phyloP scores from a whole-genome alignment of 2,113 vertebrate species.

The Trogon melanurus region DNA sequence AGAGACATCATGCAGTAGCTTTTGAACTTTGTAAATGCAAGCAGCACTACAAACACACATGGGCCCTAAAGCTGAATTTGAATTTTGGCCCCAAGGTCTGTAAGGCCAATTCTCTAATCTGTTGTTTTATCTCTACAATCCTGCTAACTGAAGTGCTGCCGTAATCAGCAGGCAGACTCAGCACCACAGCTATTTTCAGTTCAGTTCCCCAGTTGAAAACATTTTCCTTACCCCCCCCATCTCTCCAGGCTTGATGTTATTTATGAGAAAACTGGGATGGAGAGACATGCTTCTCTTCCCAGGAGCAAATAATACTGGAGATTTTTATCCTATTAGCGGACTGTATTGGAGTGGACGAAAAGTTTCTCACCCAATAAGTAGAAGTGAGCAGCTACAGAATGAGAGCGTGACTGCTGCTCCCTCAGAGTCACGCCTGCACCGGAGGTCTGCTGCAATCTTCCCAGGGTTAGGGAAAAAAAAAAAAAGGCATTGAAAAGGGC shows the following conservation, averaged over 20 bases:
- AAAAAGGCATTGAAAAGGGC: not conserved
- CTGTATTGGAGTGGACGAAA: not conserved
- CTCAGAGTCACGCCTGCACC: fast-evolving
- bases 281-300: not conserved
- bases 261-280: not conserved
- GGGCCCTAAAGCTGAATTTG: not conserved
- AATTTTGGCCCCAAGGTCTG: not conserved
- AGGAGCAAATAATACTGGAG: not conserved
- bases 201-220: conserved; percentile 3
- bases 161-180: conserved; percentile 30
- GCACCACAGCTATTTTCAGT: conserved; percentile 44
- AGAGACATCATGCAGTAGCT: not conserved
- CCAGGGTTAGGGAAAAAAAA: not conserved
- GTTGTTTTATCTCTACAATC: not conserved
- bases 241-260: not conserved
- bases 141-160: conserved; percentile 13
- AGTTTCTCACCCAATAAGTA: not conserved
- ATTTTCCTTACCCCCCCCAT: not conserved
- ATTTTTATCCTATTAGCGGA: not conserved
- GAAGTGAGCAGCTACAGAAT: not conserved
- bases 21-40: not conserved
- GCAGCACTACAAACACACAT: not conserved
- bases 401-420: not conserved
- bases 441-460: not conserved
- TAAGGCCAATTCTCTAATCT: not conserved